Conservation (phyloP, 2,797 vertebrate species). For the Myotis vivesi region DNA sequence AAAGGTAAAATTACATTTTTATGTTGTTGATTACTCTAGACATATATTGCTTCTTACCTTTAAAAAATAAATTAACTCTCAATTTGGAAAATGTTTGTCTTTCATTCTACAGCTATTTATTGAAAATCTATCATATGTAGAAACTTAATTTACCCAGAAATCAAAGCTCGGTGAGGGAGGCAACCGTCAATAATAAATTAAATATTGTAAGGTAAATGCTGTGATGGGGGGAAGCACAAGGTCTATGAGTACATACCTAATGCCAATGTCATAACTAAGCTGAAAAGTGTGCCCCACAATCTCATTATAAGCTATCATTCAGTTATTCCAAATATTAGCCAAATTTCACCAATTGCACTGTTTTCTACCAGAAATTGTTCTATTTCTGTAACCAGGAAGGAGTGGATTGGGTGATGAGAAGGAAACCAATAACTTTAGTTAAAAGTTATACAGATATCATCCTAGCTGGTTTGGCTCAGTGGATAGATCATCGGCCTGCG, state of each 20-base stretch:
- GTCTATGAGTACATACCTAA: background rate
- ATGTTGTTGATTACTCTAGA: background rate
- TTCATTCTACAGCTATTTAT: background rate
- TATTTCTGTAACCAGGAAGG: background rate
- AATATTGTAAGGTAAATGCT: background rate
- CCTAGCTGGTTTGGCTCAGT: too few relatives aligned
- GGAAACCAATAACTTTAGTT: background rate
- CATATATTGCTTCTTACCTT: background rate
- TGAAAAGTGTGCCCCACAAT: background rate
- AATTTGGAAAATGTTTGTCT: background rate
- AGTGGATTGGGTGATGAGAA: background rate
- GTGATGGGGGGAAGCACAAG: background rate
- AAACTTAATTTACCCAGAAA: background rate
- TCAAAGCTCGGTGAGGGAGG: background rate
- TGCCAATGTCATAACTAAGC: background rate
- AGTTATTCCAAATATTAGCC: background rate
- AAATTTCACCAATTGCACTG: background rate
- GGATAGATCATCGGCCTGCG: too few relatives aligned
- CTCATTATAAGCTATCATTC: background rate
- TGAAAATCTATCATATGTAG: background rate
- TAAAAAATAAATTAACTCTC: background rate
- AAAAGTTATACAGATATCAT: background rate
- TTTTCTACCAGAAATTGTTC: background rate
- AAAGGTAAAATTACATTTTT: conserved; percentile 5
- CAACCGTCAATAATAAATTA: background rate